These are phyloP conservation scores for Antheraea assamensis DNA, from an alignment of 2,888 invertebrate genomes.

Conservation along the genomic window DNA sequence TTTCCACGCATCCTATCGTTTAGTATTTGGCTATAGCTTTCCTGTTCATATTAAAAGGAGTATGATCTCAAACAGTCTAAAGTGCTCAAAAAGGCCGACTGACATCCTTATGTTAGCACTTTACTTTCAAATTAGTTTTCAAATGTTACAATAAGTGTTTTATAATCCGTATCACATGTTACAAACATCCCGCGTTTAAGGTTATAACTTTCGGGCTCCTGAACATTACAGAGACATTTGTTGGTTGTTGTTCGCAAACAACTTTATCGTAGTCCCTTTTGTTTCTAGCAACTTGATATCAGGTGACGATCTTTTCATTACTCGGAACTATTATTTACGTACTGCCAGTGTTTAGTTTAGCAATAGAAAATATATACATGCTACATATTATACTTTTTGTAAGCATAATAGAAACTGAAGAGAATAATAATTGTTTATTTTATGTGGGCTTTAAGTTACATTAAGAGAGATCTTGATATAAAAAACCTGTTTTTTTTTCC, in stretches of 20 bases:
- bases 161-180: background rate
- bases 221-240: background rate
- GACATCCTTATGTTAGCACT: background rate
- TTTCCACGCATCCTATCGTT: background rate
- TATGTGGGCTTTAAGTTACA: background rate
- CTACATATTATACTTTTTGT: background rate
- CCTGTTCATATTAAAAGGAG: background rate
- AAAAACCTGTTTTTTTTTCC: background rate
- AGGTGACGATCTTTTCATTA: background rate
- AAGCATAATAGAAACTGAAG: background rate
- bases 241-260: background rate
- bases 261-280: background rate
- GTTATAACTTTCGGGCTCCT: constrained; percentile 2
- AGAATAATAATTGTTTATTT: background rate
- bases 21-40: background rate
- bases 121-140: background rate
- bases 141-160: background rate
- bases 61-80: background rate
- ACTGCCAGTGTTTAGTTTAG: background rate
- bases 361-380: background rate
- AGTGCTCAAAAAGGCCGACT: background rate
- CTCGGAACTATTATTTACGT: background rate
- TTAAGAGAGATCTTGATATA: background rate
- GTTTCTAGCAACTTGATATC: background rate
- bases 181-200: background rate